Base-by-base conservation (phyloP, 1,140 invertebrate species). In the Drosophila bocqueti region DNA sequence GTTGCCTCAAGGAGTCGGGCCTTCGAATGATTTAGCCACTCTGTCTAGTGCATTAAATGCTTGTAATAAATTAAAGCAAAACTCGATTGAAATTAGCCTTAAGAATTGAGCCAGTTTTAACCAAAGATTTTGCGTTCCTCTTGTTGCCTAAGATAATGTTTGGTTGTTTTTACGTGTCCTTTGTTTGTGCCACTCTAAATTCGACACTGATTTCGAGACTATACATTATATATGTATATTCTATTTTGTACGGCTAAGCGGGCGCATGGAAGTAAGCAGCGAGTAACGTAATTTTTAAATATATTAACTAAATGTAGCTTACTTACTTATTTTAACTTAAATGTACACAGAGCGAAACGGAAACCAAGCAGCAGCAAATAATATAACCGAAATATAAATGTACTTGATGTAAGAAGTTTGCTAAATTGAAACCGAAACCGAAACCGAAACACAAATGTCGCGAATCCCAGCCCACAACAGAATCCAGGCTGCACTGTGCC, bases 371-470 rank as follows among this genome's bases (percentile, higher is more conserved):
- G 43, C 36, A 79, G 54, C 54, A 38, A 57, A 63, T 79, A 71
- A 79, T 79, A 78, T 78, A 78, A 78, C 60, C 74, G 50, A 79
- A 55, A 85, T 87, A 87, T 89, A 89, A 87, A 87, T 87, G 84
- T 87, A 87, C 63, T 87, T 87, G 85, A 89, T 87, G 84, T 87
- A 87, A 87, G 83, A 83, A 81, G 77, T 81, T 89, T 89, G 84
- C 84, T 87, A 89, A 87, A 85, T 76, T 81, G 66, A 79, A 71
- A 71, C 57, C 63, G 59, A 31, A 31, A 71, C 29, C 29, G 29
- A 78, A 74, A 68, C 46, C 49, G 47, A 60, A 50, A 78, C 76
- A 46, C 42, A 60, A 78, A 78, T 78, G 65, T 68, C 76, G 54
- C 54, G 54, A 76, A 69, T 76, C 75, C 47, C 61, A 72, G 58